Conservation (phyloP, 1,140 invertebrate genomes). For the Drosophila virilis region DNA sequence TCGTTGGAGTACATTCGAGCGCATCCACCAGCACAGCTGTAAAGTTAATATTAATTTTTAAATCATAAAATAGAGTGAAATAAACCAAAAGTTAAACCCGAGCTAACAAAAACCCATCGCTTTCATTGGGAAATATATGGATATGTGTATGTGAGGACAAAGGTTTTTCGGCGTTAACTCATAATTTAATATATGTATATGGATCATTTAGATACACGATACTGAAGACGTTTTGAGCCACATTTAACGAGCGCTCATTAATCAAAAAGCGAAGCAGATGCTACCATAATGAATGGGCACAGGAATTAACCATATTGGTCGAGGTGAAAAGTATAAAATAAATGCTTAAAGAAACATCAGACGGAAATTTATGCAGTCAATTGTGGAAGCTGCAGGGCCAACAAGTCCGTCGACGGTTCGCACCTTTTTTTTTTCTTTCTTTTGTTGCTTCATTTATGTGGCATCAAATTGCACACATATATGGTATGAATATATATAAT, state of each 20-base stretch:
- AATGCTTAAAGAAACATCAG: conserved; percentile 19
- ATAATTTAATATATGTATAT: conserved; percentile 7
- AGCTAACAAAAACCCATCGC: conserved; percentile 7
- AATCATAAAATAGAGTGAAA: conserved; percentile 19
- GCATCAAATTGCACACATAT: conserved; percentile 53
- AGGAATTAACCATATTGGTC: conserved; percentile 46
- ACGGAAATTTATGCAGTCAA: conserved; percentile 54
- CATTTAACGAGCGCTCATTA: conserved; percentile 30
- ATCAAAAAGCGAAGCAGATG: conserved; percentile 29
- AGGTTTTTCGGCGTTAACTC: background rate
- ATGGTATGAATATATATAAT: conserved; percentile 62
- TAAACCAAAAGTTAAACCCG: conserved; percentile 35
- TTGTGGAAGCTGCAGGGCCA: conserved; percentile 69
- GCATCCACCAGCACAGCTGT: conserved; percentile 46
- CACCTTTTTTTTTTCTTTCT: conserved; percentile 37
- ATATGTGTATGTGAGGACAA: background rate
- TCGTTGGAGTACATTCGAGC: conserved; percentile 85
- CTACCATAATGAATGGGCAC: conserved; percentile 19
- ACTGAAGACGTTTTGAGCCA: conserved; percentile 14
- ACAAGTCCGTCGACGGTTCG: conserved; percentile 43
- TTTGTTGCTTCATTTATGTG: conserved; percentile 31
- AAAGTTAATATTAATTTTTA: conserved; percentile 1
- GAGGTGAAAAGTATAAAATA: conserved; percentile 33
- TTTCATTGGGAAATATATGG: conserved; percentile 3
- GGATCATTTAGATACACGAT: background rate